Conservation (phyloP, 2,888 invertebrate species). For the Lasioglossum marginatum region DNA sequence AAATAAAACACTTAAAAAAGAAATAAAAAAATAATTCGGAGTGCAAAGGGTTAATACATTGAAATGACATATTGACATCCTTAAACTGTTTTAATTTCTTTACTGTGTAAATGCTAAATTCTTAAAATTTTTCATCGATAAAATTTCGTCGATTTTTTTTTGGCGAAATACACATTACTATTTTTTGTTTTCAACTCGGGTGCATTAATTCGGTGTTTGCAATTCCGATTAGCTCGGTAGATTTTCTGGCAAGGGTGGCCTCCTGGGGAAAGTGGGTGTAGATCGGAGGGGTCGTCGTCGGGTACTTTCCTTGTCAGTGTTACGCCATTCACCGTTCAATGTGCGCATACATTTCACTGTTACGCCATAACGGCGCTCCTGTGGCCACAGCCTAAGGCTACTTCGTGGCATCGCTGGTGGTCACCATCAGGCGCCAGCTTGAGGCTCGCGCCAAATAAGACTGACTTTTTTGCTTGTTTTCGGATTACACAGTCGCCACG, state of each 20-base stretch:
- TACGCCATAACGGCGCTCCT: slow-evolving; percentile 2
- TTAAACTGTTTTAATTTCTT: too few relatives aligned
- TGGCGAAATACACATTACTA: background rate
- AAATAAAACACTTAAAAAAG: too few relatives aligned
- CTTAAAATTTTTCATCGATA: too few relatives aligned
- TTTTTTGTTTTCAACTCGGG: background rate
- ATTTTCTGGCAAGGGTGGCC: background rate
- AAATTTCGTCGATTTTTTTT: background rate
- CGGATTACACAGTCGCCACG: slow-evolving; percentile 44
- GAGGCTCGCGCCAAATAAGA: slow-evolving; percentile 45
- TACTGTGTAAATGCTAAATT: too few relatives aligned
- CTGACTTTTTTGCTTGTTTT: slow-evolving; percentile 20
- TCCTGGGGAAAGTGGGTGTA: background rate
- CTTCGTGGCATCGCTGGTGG: background rate
- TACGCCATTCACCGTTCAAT: background rate
- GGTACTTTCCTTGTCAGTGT: background rate
- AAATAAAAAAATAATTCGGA: too few relatives aligned
- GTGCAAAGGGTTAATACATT: too few relatives aligned
- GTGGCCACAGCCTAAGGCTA: slow-evolving; percentile 10
- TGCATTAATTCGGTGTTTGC: background rate
- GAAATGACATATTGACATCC: too few relatives aligned
- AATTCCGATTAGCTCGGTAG: background rate
- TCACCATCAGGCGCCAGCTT: slow-evolving; percentile 35
- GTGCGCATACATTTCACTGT: slow-evolving; percentile 6
- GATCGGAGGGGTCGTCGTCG: background rate